phyloP scores from a whole-genome alignment of 1,140 invertebrate species.

The Atta cephalotes region DNA sequence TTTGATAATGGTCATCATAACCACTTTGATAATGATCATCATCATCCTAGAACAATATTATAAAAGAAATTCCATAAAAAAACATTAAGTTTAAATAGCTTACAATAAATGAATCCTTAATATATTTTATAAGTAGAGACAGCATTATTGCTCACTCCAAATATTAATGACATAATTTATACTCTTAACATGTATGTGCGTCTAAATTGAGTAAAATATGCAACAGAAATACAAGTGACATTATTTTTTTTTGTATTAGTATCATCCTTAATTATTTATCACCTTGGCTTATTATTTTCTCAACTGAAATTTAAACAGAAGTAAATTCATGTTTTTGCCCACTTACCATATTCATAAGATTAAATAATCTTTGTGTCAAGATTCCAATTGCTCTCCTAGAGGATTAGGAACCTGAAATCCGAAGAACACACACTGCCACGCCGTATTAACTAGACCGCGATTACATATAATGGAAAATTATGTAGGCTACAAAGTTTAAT shows the following conservation, averaged over 20 bases:
- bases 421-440: background rate
- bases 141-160: background rate
- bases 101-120: background rate
- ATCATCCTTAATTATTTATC: background rate
- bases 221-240: background rate
- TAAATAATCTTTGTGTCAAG: constrained; percentile 29
- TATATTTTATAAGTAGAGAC: background rate
- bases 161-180: background rate
- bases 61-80: background rate
- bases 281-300: background rate
- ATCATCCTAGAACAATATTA: constrained; percentile 79
- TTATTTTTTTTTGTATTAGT: background rate
- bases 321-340: background rate
- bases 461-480: constrained; percentile 8
- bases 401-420: background rate
- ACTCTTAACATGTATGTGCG: background rate
- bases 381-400: background rate
- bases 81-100: background rate
- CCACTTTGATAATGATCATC: constrained; percentile 86
- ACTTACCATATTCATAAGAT: constrained; percentile 41
- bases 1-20: constrained; percentile 87
- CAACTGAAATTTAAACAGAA: background rate
- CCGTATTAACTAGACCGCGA: background rate
- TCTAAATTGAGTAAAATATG: background rate
- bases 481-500: background rate